Evolutionary conservation across 2,797 vertebrate species (phyloP).

Genomic region (Meda fulgida): DNA sequence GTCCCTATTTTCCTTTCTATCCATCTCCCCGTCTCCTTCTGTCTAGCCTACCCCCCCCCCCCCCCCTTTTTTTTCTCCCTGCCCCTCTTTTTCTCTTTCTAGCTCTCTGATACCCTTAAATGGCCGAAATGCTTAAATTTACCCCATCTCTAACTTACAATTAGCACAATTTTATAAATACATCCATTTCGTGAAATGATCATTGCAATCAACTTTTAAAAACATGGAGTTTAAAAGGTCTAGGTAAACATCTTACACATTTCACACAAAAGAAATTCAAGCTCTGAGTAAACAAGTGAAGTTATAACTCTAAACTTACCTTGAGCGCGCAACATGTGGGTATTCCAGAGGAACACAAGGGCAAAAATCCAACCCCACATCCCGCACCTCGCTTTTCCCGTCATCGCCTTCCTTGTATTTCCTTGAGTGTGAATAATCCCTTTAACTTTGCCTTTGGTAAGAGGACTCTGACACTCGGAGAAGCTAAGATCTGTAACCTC

Average conservation of each 20-base stretch:
- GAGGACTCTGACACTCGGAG: neutral
- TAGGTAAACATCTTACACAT: neutral
- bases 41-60: neutral
- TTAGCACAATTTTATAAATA: neutral
- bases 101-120: neutral
- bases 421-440: conserved; percentile 33
- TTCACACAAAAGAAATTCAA: neutral
- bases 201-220: neutral
- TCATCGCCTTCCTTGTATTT: conserved; percentile 8
- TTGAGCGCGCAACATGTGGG: conserved; percentile 55
- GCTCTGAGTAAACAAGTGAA: neutral
- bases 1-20: conserved; percentile 6
- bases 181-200: neutral
- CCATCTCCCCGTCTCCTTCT: neutral
- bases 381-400: conserved; percentile 12
- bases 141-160: neutral
- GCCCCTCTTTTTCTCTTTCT: neutral
- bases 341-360: conserved; percentile 51
- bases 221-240: neutral
- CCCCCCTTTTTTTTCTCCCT: neutral
- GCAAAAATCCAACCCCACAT: conserved; percentile 48
- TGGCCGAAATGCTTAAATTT: neutral
- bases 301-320: conserved; percentile 40
- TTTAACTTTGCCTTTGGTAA: conserved; percentile 23
- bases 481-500: conserved; percentile 3